These are phyloP conservation scores for Trochalopteron elliotii DNA, from an alignment of 2,113 vertebrate genomes.

Conservation along the genomic window DNA sequence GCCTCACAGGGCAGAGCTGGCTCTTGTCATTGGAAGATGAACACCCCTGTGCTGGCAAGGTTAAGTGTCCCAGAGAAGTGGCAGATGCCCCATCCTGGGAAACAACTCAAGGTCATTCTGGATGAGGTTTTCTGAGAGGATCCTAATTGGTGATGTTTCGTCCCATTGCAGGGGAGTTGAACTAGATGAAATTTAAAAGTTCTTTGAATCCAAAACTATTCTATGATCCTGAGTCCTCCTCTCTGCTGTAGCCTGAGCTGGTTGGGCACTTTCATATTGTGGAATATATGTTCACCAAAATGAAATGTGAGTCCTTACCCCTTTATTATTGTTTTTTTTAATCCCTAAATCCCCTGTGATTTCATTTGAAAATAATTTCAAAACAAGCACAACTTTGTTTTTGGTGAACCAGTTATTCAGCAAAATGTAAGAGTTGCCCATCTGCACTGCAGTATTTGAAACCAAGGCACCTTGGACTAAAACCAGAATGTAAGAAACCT, in stretches of 20 bases:
- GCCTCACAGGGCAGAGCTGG: background rate
- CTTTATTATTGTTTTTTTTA: background rate
- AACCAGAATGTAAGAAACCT: background rate
- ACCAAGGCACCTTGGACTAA: background rate
- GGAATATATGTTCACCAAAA: background rate
- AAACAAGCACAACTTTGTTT: background rate
- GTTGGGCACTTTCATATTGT: background rate
- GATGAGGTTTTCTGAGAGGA: background rate
- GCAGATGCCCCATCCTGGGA: background rate
- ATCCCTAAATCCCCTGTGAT: background rate
- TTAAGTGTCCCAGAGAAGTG: background rate
- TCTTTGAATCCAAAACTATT: background rate
- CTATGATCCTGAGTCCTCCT: background rate
- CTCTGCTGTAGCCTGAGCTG: background rate
- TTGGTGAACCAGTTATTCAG: background rate
- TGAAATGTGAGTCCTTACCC: background rate
- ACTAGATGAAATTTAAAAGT: background rate
- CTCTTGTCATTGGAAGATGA: background rate
- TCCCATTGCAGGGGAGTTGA: background rate
- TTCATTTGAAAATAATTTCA: background rate
- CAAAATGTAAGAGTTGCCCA: background rate
- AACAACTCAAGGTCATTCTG: background rate
- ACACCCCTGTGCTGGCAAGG: background rate
- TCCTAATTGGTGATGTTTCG: background rate
- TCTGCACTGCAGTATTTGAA: constrained; percentile 19